Evolutionary conservation across 2,888 invertebrate genomes (phyloP), one percentile per base, ranked within the genome.

Genomic region (Hipparchia sbordonii): DNA sequence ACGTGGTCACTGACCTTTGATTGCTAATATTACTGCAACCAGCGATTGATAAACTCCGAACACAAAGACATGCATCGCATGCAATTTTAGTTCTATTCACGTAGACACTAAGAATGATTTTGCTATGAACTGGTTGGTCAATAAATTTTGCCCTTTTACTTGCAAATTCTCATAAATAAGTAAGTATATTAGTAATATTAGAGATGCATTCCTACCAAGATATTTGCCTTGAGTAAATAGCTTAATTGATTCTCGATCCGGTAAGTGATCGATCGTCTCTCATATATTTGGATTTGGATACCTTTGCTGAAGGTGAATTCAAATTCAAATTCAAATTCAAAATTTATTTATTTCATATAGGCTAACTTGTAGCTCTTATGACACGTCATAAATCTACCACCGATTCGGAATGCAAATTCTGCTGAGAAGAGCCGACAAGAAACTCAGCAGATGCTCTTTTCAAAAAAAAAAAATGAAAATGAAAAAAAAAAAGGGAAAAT

Each of bases 1-100:
- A 59, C 67, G 67, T n/a, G 67, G 67, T 67, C 67, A 67, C 2
- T 59, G 33, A 48, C 67, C 67, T 48, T 23, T 59, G 45, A 57
- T 57, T 46, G 67, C 67, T 23, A 39, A 67, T 67, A 56, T 10
- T 63, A 48, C 62, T 48, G 48, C 48, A 23, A 48, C 23, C 33
- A 51, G 10, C 23, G 51, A 63, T 63, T 67, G 67, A 67, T 67
- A 67, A 67, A 56, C n/a, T 67, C 39, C 8, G 2, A 23, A 46
- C 9, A 59, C 12, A 59, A 59, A 23, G 4, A 51, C 48, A 48
- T 6, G 2, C 33, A 23, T 23, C 10, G 23, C 59, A 23, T 10
- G 7, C 59, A 59, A 59, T 59, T 59, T 67, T 57, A 46, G 67
- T 48, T 23, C 12, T 10, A n/a, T 10, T 12, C 0, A 1, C 2